Percentiles rank a stretch among this genome's conserved stretches.
phyloP scores from a whole-genome alignment of 2,113 vertebrate species.

The Onychostoma macrolepis region DNA sequence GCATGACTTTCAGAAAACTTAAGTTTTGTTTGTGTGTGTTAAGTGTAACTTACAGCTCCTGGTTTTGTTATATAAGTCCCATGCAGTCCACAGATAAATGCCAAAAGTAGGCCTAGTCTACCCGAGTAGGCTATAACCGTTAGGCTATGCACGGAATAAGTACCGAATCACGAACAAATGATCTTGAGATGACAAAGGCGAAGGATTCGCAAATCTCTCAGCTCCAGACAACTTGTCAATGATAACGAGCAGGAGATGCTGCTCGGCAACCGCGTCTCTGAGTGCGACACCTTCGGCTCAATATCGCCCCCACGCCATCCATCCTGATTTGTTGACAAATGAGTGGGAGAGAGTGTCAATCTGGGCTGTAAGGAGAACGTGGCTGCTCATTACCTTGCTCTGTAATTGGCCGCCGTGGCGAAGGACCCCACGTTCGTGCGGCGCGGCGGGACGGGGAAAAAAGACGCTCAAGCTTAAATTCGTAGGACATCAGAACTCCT shows the following conservation, averaged over 20 bases:
- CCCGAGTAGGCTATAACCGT: conserved; percentile 24
- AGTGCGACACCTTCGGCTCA: conserved; percentile 72
- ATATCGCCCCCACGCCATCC: conserved; percentile 79
- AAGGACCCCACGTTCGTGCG: conserved; percentile 63
- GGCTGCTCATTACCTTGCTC: conserved; percentile 77
- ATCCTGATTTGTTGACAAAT: conserved; percentile 82
- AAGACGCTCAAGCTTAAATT: conserved; percentile 61
- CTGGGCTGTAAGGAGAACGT: conserved; percentile 67
- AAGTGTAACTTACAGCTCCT: not conserved
- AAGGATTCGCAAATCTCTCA: conserved; percentile 64
- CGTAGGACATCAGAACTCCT: conserved; percentile 75
- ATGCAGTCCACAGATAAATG: conserved; percentile 31
- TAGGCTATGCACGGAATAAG: conserved; percentile 27
- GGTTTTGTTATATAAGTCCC: conserved; percentile 8
- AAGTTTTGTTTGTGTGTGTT: not conserved
- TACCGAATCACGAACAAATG: conserved; percentile 58
- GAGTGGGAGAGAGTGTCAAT: conserved; percentile 82
- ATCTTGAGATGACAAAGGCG: conserved; percentile 69
- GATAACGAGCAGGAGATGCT: conserved; percentile 60
- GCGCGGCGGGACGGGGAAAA: conserved; percentile 47
- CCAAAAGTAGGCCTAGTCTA: conserved; percentile 28
- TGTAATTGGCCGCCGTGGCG: conserved; percentile 77
- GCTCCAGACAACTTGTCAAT: conserved; percentile 64
- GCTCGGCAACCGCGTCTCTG: conserved; percentile 69
- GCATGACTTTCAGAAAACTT: not conserved